Conservation (phyloP, 1,140 invertebrate genomes). For the Steinernema khuongi region DNA sequence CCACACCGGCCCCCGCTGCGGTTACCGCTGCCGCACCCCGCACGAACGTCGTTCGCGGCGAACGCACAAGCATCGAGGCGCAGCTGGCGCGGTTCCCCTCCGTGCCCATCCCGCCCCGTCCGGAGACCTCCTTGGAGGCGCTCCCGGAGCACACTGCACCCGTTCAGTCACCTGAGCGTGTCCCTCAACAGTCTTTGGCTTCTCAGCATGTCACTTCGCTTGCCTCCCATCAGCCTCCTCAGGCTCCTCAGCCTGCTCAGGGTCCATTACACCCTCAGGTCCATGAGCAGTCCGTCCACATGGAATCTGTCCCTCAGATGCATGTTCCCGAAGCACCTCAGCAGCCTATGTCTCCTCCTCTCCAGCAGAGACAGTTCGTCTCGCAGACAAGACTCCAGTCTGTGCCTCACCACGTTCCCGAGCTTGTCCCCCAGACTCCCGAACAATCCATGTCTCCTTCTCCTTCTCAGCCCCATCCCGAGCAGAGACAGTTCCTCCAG, state of each 20-base stretch:
- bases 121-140: neutral
- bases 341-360: neutral
- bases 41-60: neutral
- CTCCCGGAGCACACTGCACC: neutral
- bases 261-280: no score
- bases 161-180: neutral
- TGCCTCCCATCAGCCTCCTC: no score
- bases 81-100: neutral
- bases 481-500: neutral
- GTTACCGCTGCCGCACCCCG: conserved; percentile 14
- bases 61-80: neutral
- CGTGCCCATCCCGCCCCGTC: conserved; percentile 13
- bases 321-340: neutral
- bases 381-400: neutral
- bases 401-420: neutral
- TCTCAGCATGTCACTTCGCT: no score
- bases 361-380: neutral
- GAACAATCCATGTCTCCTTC: neutral
- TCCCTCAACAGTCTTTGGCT: neutral
- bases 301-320: no score
- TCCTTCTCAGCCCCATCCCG: neutral
- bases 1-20: neutral
- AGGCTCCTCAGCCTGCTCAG: no score
- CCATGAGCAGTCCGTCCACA: no score
- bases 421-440: no score